Base-by-base conservation (phyloP, 2,113 vertebrate species). In the Xenotilapia leptura region DNA sequence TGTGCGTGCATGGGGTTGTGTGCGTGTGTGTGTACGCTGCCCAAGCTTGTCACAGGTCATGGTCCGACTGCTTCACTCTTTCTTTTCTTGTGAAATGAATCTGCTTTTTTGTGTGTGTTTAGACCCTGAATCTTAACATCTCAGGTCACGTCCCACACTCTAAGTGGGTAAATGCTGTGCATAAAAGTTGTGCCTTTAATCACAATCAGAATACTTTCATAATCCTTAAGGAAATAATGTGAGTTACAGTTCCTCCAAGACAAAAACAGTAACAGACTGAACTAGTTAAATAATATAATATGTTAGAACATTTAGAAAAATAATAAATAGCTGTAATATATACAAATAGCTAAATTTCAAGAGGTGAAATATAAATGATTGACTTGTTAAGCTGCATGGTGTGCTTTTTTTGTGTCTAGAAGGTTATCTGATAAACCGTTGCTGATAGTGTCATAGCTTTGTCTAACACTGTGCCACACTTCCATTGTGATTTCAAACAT, bases 1-100 rank as follows among this genome's bases (percentile, higher is more conserved):
- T 58, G 28, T 47, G 14, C n/a, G 1, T 70, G 9, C 38, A 42
- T 86, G 60, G 28, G 15, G 0, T 83, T 58, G 65, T 19, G 21
- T 53, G 9, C 33, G 3, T 45, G 42, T 87, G 60, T 83, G 87
- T 83, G 31, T 70, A 54, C 45, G 42, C 26, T 85, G 88, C 47
- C 83, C 79, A 79, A 90, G 87, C 93, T 90, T 88, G 91, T 90
- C 88, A 87, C 14, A 7, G 91, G 88, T 92, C 86, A 83, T 55
- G 62, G 75, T 87, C 36, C 54, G 60, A 88, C 86, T 86, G 51
- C 79, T 49, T 40, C 70, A 53, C 23, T 54, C 31, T 42, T 51
- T 47, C n/a, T 77, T 79, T 49, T 82, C 82, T 73, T 19, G 1
- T 79, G 45, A 40, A 45, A n/a, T 60, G 38, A 9, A 42, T 83